phyloP scores from a whole-genome alignment of 2,797 vertebrate species.

The Acridotheres tristis region DNA sequence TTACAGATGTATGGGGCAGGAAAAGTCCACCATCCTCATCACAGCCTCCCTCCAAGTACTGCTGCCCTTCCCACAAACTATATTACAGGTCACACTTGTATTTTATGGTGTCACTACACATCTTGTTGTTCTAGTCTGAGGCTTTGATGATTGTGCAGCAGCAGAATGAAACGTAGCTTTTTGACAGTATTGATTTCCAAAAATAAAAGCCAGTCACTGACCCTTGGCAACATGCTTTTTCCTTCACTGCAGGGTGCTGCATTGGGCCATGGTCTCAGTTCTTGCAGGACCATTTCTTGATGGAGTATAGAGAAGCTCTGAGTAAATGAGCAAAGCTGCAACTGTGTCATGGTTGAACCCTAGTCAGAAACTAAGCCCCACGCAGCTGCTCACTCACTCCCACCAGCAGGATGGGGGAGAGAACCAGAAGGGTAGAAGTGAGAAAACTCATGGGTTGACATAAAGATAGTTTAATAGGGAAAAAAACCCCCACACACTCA shows the following conservation, averaged over 20 bases:
- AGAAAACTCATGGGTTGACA: neutral
- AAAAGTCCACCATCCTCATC: neutral
- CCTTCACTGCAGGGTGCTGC: neutral
- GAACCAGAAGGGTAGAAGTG: neutral
- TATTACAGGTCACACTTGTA: neutral
- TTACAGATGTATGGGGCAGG: neutral
- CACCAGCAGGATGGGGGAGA: neutral
- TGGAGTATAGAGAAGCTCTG: neutral
- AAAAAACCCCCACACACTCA: neutral
- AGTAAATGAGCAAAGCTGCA: neutral
- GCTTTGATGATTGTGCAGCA: neutral
- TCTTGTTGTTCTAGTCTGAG: neutral
- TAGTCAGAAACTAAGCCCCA: neutral
- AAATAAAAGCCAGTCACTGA: constrained; percentile 1
- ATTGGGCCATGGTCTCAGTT: neutral
- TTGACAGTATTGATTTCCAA: neutral
- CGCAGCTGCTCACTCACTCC: rapidly evolving
- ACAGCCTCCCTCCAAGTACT: neutral
- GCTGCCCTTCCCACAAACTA: neutral
- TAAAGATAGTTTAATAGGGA: neutral
- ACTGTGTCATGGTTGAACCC: neutral
- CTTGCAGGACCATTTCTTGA: neutral
- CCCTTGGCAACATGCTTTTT: neutral
- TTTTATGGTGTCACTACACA: neutral
- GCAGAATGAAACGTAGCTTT: neutral